Evolutionary conservation across 2,797 vertebrate species (phyloP), one percentile per base, ranked within the genome.

Genomic region (Sciaenops ocellatus): DNA sequence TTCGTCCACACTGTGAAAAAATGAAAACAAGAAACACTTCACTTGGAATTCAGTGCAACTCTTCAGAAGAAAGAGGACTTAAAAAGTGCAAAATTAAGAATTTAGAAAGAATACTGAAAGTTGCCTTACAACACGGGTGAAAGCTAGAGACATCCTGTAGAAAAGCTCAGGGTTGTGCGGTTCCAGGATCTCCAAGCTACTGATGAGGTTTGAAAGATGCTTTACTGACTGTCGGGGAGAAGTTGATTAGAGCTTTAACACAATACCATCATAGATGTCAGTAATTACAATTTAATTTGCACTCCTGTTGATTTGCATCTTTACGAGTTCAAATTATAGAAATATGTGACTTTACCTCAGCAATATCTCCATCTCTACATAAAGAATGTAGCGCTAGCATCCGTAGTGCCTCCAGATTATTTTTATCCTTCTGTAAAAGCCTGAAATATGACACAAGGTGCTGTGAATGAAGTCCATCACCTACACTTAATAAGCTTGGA

Each of bases 321-420:
- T 15, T 24, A 20, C 6, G 3, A 38, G 48, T 11, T 59, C 2
- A 63, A 72, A 50, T 13, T 41, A 17, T 56, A 38, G 34, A 26
- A 62, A n/a, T 5, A 41, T 34, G 8, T 62, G 41, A 30, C 74
- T 89, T 91, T 92, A 98, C 98, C 97, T 97, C 96, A 42, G 90
- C 75, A 24, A 96, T 75, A 85, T 98, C 94, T 66, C 98, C 98
- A 44, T 97, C 96, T 80, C 97, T 94, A 84, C 98, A 99, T 28
- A 99, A 91, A 65, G 95, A 96, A 90, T 97, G 91, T 18, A 99
- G 87, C 11, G 95, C 96, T 73, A 98, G 91, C 96, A 98, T 98
- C 90, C 96, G 95, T 59, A 97, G 86, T 1, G 97, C 98, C 90
- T 99, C 97, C 82, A 97, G 91, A 88, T 97, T 98, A 89, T 96